Conservation (phyloP, 1,140 invertebrate species). For the Bombus waltoni region DNA sequence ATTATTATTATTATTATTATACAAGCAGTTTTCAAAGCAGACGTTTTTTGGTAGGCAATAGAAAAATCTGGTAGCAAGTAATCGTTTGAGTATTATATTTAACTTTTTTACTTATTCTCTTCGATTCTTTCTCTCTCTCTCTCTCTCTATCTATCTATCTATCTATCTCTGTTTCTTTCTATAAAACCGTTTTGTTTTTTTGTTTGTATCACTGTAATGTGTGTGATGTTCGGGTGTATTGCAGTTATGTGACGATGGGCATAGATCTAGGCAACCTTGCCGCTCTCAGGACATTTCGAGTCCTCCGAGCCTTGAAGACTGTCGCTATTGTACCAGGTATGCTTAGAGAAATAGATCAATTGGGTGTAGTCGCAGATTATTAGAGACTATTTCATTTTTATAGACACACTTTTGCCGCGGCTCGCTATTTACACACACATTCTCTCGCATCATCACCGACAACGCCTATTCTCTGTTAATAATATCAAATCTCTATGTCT, state of each 20-base stretch:
- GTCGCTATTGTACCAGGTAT: constrained; percentile 99
- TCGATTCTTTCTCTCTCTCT: background rate
- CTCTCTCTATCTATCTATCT: constrained; percentile 11
- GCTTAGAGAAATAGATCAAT: constrained; percentile 76
- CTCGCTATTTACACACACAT: constrained; percentile 52
- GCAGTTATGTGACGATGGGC: constrained; percentile 99
- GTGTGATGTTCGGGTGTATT: constrained; percentile 84
- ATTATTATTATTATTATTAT: constrained; percentile 7
- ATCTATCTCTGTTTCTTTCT: background rate
- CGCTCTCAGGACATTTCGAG: constrained; percentile 99
- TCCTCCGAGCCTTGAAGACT: constrained; percentile 99
- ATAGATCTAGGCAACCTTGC: constrained; percentile 99
- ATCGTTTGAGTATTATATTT: constrained; percentile 58
- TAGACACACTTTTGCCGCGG: constrained; percentile 45
- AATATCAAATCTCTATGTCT: background rate
- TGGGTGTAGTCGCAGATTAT: constrained; percentile 66
- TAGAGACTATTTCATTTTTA: constrained; percentile 43
- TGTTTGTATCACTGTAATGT: constrained; percentile 82
- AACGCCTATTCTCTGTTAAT: constrained; percentile 24
- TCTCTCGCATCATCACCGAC: constrained; percentile 43
- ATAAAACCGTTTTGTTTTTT: constrained; percentile 68
- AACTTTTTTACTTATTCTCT: constrained; percentile 19
- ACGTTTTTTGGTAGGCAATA: constrained; percentile 65
- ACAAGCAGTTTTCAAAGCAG: constrained; percentile 56
- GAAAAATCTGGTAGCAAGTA: constrained; percentile 64